Percentiles rank a stretch among this genome's conserved stretches.
Conservation (phyloP, 2,888 invertebrate genomes). For the Pseudolycoriella hygida region DNA sequence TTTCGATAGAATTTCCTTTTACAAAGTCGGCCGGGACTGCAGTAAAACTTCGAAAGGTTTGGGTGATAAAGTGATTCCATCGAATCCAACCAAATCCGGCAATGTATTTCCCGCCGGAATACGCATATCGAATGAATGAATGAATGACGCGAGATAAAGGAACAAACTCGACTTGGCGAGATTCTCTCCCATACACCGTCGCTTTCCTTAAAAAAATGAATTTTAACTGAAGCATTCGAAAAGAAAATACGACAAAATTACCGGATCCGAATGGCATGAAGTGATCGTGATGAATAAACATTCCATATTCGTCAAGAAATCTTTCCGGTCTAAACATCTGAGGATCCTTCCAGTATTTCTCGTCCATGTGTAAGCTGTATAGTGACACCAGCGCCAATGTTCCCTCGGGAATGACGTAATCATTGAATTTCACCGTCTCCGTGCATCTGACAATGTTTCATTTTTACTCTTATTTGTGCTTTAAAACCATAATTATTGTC, state of each 20-base stretch:
- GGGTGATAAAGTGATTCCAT: slow-evolving; percentile 23
- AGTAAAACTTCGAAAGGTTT: slow-evolving; percentile 16
- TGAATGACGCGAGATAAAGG: slow-evolving; percentile 36
- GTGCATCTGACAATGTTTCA: slow-evolving; percentile 16
- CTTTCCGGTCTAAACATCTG: slow-evolving; percentile 41
- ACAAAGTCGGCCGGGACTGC: background rate
- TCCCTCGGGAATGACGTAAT: slow-evolving; percentile 31
- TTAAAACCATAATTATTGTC: background rate
- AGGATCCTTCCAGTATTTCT: slow-evolving; percentile 36
- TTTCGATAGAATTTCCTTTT: no score
- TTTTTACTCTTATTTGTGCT: background rate
- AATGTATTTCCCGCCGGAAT: slow-evolving; percentile 15
- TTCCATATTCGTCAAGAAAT: slow-evolving; percentile 37
- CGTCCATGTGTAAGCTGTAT: slow-evolving; percentile 35
- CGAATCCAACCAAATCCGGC: slow-evolving; percentile 17
- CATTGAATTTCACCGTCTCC: slow-evolving; percentile 25
- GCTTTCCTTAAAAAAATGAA: slow-evolving; percentile 10
- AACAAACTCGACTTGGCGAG: slow-evolving; percentile 42
- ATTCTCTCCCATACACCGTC: slow-evolving; percentile 45
- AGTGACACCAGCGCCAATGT: slow-evolving; percentile 36
- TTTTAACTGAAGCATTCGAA: background rate
- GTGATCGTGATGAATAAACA: slow-evolving; percentile 33
- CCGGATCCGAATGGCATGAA: slow-evolving; percentile 50
- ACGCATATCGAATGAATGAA: slow-evolving; percentile 34
- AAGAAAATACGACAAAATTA: slow-evolving; percentile 18